Conservation (phyloP, 1,140 invertebrate species). For the Lordiphosa clarofinis region DNA sequence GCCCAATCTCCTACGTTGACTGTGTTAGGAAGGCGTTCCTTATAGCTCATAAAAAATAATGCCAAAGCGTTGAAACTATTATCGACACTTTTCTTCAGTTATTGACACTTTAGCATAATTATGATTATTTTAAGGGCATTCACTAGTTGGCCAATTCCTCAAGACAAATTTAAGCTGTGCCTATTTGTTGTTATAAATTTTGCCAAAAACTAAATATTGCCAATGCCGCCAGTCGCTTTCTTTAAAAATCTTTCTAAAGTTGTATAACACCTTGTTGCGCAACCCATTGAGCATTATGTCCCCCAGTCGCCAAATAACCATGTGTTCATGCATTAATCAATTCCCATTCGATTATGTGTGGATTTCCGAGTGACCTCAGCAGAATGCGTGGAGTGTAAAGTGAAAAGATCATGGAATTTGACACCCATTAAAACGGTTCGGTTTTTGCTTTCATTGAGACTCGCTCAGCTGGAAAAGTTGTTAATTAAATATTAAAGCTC, state of each 20-base stretch:
- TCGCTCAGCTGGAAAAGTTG: constrained; percentile 20
- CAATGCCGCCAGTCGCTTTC: constrained; percentile 38
- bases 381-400: constrained; percentile 42
- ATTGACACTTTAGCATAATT: too few species aligned
- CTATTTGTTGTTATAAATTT: constrained; percentile 32
- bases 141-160: not conserved
- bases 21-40: too few species aligned
- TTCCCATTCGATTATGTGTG: constrained; percentile 26
- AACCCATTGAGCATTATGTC: constrained; percentile 37
- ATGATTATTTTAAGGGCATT: constrained; percentile 10
- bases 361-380: constrained; percentile 26
- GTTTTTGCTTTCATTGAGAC: constrained; percentile 52
- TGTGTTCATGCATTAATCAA: constrained; percentile 57
- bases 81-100: too few species aligned
- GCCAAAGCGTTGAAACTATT: too few species aligned
- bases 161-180: constrained; percentile 1
- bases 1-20: too few species aligned
- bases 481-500: constrained; percentile 53
- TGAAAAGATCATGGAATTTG: constrained; percentile 60
- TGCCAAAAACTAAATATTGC: constrained; percentile 24
- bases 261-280: constrained; percentile 47
- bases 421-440: constrained; percentile 58
- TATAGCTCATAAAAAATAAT: too few species aligned
- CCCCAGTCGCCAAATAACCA: constrained; percentile 3
- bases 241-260: constrained; percentile 46